Conservation (phyloP, 2,113 vertebrate species). For the Pithys albifrons region DNA sequence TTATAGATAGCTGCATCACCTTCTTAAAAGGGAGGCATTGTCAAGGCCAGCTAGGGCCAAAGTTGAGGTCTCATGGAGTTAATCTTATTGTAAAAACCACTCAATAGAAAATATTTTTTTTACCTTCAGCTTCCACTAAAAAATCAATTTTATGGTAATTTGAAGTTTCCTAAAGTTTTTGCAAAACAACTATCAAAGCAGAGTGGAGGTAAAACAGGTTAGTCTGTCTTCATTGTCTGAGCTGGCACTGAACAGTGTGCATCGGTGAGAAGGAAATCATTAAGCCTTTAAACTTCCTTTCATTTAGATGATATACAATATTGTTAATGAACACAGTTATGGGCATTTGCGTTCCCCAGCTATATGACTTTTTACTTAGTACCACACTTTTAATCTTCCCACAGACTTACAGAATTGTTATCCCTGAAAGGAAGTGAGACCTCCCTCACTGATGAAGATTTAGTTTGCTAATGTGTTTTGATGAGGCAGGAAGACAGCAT, state of each 20-base stretch:
- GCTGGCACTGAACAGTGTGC: not conserved
- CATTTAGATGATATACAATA: constrained; percentile 42
- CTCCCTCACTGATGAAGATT: constrained; percentile 32
- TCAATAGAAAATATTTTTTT: constrained; percentile 21
- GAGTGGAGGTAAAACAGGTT: constrained; percentile 25
- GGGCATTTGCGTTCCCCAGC: constrained; percentile 7
- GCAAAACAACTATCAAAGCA: constrained; percentile 41
- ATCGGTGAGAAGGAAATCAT: constrained; percentile 19
- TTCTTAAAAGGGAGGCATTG: constrained; percentile 44
- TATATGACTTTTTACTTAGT: constrained; percentile 48
- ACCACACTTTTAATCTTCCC: constrained; percentile 46
- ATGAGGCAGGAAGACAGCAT: not conserved
- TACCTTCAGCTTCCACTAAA: not conserved
- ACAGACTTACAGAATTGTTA: constrained; percentile 46
- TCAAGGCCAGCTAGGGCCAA: constrained; percentile 54
- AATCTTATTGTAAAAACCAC: constrained; percentile 51
- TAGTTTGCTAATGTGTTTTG: constrained; percentile 45
- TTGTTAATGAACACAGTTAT: constrained; percentile 33
- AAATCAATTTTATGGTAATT: constrained; percentile 60
- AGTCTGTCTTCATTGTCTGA: not conserved
- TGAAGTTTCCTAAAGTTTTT: constrained; percentile 42
- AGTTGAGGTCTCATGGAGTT: constrained; percentile 49
- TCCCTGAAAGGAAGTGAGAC: constrained; percentile 32
- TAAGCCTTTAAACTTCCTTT: constrained; percentile 45
- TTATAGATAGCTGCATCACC: constrained; percentile 55